Evolutionary conservation across 1,140 invertebrate species (phyloP), one percentile per base, ranked within the genome.

Genomic region (Ceratosolen fusciceps): DNA sequence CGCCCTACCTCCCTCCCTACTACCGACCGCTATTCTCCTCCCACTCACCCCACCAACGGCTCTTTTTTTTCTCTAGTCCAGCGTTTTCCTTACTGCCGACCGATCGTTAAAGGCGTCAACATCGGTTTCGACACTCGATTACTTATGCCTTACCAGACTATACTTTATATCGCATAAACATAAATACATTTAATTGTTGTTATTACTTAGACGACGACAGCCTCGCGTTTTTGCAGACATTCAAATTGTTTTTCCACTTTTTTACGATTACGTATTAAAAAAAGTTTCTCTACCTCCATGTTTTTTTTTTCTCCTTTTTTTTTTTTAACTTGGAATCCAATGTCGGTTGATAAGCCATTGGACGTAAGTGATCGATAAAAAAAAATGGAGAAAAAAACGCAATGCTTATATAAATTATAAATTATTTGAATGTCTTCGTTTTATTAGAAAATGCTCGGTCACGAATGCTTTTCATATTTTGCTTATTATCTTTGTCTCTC

Each of bases 291-390:
- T n/a, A n/a, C n/a, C n/a, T n/a, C n/a, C n/a, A n/a, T n/a, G n/a
- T n/a, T n/a, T n/a, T n/a, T n/a, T n/a, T n/a, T n/a, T n/a, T n/a
- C n/a, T n/a, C n/a, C n/a, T 58, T 16, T 34, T 39, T 52, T 58
- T 2, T 34, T 54, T 71, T 31, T 31, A 5, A 39, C 37, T 72
- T 54, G 65, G 68, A 54, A 68, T 76, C 34, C 74, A 52, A 76
- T 68, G 74, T 56, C 62, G 60, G 34, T 10, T 9, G 71, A 62
- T 62, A 73, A 73, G 31, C n/a, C 19, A 52, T 29, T 73, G 52
- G 49, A 34, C 52, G 31, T 58, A 58, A 73, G 47, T 76, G 68
- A 76, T 76, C n/a, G n/a, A n/a, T 68, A 76, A 34, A 65, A 24
- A 49, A 8, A 76, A 67, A 54, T 26, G n/a, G 47, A 62, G 29